These are phyloP conservation scores for Melanerpes formicivorus DNA, from an alignment of 2,113 vertebrate genomes.

Conservation along the genomic window DNA sequence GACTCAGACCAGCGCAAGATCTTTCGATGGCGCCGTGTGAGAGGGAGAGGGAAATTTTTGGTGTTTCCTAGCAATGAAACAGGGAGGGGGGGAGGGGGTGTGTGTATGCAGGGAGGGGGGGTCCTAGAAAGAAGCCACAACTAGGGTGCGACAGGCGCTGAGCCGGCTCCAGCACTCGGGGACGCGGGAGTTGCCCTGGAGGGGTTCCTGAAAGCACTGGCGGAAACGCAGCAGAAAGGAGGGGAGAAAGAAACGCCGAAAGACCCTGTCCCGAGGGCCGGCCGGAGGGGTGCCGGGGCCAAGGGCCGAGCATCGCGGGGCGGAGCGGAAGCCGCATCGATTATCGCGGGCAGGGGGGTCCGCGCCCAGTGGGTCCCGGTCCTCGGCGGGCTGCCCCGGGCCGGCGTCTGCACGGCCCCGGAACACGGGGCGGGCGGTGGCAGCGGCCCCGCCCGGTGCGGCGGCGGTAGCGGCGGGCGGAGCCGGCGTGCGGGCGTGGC, in stretches of 20 bases:
- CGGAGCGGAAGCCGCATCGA: too few relatives aligned
- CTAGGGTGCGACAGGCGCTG: background rate
- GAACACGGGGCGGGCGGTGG: too few relatives aligned
- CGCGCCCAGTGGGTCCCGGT: too few relatives aligned
- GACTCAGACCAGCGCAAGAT: background rate
- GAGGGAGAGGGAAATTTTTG: background rate
- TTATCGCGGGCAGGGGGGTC: background rate
- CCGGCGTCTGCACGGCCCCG: background rate
- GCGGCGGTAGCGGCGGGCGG: too few relatives aligned
- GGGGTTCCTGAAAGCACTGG: background rate
- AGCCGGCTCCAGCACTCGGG: background rate
- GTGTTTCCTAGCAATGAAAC: background rate
- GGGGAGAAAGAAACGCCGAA: background rate
- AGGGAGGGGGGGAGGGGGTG: background rate
- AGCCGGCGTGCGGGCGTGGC: constrained; percentile 11
- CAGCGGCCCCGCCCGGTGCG: too few relatives aligned
- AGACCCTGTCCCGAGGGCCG: background rate
- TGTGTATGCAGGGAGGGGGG: too few relatives aligned
- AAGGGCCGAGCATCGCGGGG: background rate
- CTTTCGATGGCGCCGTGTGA: background rate
- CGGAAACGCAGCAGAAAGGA: background rate
- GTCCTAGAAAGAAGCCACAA: background rate
- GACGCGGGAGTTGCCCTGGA: background rate
- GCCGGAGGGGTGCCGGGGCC: too few relatives aligned
- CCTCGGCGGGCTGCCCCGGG: background rate